Percentiles rank a stretch among this genome's conserved stretches.
phyloP scores from a whole-genome alignment of 1,140 invertebrate genomes.

The Polyergus mexicanus region DNA sequence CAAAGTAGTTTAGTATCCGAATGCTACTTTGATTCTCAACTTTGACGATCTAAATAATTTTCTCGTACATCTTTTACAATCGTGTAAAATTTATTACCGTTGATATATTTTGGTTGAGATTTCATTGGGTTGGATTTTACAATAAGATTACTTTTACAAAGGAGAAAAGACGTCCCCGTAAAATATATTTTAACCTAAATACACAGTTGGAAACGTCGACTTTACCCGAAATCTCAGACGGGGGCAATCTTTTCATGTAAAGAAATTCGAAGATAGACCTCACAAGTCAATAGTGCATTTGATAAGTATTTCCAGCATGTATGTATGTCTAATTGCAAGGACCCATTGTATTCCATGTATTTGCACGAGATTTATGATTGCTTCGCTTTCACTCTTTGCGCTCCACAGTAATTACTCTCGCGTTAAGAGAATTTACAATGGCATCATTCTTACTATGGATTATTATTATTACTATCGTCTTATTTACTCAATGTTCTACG shows the following conservation, averaged over 20 bases:
- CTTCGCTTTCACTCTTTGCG: background rate
- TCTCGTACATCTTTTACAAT: no score
- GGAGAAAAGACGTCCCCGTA: background rate
- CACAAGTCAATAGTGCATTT: background rate
- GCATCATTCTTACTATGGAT: background rate
- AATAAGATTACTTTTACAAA: no score
- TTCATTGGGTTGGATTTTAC: no score
- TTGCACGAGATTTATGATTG: conserved; percentile 8
- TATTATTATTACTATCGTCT: background rate
- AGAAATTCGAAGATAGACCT: background rate
- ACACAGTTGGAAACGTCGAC: background rate
- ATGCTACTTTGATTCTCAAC: no score
- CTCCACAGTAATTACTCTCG: conserved; percentile 14
- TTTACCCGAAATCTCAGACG: background rate
- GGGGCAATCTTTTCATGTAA: background rate
- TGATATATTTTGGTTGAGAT: no score
- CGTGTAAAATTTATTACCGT: no score
- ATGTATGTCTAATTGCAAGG: background rate
- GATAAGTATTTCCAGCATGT: conserved; percentile 4
- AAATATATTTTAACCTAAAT: background rate
- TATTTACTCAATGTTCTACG: background rate
- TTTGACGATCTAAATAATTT: no score
- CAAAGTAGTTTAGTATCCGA: no score
- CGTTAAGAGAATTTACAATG: conserved; percentile 28
- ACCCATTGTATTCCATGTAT: conserved; percentile 14